Percentiles rank a stretch among this genome's conserved stretches.
Evolutionary conservation across 1,140 invertebrate genomes (phyloP).

Genomic region (Chionoecetes opilio): DNA sequence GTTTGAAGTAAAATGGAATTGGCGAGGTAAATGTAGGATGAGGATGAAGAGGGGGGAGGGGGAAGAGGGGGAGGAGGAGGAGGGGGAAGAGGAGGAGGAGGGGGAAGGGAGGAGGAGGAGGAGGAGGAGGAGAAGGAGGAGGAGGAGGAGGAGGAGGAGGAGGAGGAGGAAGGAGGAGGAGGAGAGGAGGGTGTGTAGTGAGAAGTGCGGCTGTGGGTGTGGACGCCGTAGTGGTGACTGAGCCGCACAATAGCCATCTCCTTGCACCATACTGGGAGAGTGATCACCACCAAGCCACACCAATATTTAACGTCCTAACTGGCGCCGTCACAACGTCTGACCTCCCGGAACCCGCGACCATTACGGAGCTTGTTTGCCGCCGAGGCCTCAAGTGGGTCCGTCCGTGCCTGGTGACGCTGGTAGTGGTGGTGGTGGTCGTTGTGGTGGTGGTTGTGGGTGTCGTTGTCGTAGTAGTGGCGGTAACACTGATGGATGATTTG

Average conservation of each 20-base stretch:
- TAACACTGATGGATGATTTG: not conserved
- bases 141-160: not conserved
- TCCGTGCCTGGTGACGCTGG: not conserved
- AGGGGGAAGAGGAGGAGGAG: too few relatives aligned
- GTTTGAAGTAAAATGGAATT: too few relatives aligned
- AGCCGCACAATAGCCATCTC: constrained; percentile 12
- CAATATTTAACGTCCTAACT: constrained; percentile 30
- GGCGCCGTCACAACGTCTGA: constrained; percentile 23
- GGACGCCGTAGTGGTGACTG: constrained; percentile 2
- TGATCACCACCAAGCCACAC: constrained; percentile 30
- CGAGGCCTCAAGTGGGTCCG: not conserved
- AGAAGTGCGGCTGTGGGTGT: constrained; percentile 11
- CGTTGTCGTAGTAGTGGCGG: too few relatives aligned
- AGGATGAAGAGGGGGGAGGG: too few relatives aligned
- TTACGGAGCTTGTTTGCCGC: too few relatives aligned
- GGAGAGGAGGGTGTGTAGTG: not conserved
- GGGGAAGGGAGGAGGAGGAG: not conserved
- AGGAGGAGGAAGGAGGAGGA: not conserved
- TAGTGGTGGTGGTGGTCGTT: too few relatives aligned
- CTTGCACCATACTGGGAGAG: constrained; percentile 37
- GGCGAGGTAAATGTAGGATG: too few relatives aligned
- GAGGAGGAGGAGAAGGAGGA: not conserved
- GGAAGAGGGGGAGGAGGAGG: too few relatives aligned
- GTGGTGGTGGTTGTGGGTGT: too few relatives aligned
- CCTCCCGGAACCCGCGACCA: not conserved